Evolutionary conservation across 2,888 invertebrate genomes (phyloP).

Genomic region (Megalurothrips usitatus): DNA sequence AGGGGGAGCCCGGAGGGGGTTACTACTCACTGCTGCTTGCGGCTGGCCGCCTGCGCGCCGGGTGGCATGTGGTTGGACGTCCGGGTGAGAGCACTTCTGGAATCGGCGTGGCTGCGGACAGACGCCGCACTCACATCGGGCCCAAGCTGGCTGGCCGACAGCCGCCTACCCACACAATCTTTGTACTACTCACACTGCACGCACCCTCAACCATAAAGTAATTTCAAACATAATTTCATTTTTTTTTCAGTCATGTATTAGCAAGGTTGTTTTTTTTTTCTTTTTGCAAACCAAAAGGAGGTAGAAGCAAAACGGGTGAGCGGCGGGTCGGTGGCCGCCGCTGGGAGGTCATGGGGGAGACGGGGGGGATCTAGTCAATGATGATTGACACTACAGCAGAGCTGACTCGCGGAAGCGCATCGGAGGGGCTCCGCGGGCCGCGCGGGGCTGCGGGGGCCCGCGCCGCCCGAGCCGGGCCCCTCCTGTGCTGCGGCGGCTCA

Average conservation of each 20-base stretch:
- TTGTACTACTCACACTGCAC: slow-evolving; percentile 20
- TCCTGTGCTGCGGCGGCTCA: no score
- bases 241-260: not conserved
- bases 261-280: not conserved
- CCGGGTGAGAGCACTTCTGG: slow-evolving; percentile 9
- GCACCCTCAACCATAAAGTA: not conserved
- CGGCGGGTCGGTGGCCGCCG: no score
- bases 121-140: slow-evolving; percentile 22
- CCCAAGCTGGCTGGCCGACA: slow-evolving; percentile 2
- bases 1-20: no score
- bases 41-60: slow-evolving; percentile 4
- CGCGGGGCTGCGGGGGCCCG: no score
- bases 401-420: no score
- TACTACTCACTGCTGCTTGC: slow-evolving; percentile 9
- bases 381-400: no score
- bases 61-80: slow-evolving; percentile 9
- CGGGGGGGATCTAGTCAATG: no score
- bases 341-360: no score
- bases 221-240: not conserved
- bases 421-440: no score
- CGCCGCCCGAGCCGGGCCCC: no score
- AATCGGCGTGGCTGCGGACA: slow-evolving; percentile 18
- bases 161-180: slow-evolving; percentile 24
- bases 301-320: no score
- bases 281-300: not conserved